Evolutionary conservation across 2,888 invertebrate species (phyloP).

Genomic region (Agrotis segetum): DNA sequence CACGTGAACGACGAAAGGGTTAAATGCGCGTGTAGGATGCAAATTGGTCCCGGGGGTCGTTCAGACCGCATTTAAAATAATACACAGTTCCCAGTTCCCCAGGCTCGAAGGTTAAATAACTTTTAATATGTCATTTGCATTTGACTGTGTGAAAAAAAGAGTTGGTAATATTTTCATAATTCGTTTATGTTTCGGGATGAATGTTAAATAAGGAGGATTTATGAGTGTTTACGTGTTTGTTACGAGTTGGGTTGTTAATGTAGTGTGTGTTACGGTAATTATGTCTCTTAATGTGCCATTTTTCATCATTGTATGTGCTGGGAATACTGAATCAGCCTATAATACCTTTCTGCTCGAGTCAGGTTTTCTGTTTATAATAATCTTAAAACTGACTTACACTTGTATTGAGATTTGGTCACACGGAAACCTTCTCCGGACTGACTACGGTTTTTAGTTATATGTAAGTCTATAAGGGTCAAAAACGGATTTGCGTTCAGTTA

Average conservation of each 20-base stretch:
- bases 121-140: constrained; percentile 59
- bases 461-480: too few relatives aligned
- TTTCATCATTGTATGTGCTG: constrained; percentile 6
- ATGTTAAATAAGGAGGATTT: constrained; percentile 35
- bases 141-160: constrained; percentile 42
- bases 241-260: constrained; percentile 25
- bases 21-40: constrained; percentile 61
- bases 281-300: constrained; percentile 6
- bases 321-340: background rate
- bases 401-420: too few relatives aligned
- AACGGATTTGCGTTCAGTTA: too few relatives aligned
- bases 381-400: background rate
- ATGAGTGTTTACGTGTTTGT: constrained; percentile 32
- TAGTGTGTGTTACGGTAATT: constrained; percentile 22
- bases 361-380: background rate
- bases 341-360: background rate
- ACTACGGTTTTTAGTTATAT: too few relatives aligned
- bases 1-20: constrained; percentile 55
- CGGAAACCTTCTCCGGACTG: too few relatives aligned
- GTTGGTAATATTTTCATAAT: constrained; percentile 41
- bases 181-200: constrained; percentile 38
- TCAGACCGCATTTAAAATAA: constrained; percentile 67
- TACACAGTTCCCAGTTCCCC: constrained; percentile 49
- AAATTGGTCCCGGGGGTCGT: constrained; percentile 64
- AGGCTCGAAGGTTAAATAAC: constrained; percentile 42